Evolutionary conservation across 2,113 vertebrate species (phyloP), one percentile per base, ranked within the genome.

Genomic region (Tetrao urogallus): DNA sequence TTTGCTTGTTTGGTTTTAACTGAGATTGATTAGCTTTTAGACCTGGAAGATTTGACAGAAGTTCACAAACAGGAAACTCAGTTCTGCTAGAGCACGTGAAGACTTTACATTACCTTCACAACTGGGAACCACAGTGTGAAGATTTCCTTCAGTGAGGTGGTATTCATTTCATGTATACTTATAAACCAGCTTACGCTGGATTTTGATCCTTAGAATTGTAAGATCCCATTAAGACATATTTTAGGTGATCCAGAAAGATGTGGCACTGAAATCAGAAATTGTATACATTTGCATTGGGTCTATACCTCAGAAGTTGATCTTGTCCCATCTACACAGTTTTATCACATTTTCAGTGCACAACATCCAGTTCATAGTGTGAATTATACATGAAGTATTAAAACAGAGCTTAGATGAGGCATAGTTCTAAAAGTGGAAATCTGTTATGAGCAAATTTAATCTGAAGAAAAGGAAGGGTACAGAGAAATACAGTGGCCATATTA

Each of bases 301-400:
- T 87, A 5, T 34, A 28, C 16, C 84, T 54, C 18, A 43, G 22
- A 69, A 56, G 8, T 2, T 65, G 40, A 6, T 72, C 34, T 77
- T 78, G 22, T 50, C 13, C 5, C 4, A 3, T 32, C 22, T 65
- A 2, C 43, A 40, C 17, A 58, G 24, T 28, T 36, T n/a, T 61
- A 47, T 6, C n/a, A 34, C 13, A 21, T 20, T 10, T 34, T 60
- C 57, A 58, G 20, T 21, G 32, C 19, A 21, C 20, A 58, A n/a
- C 8, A 20, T n/a, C 13, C 0, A 0, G 17, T n/a, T 8, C 20
- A 13, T 27, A 77, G 56, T 6, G 6, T n/a, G 28, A 77, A 60
- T 74, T 76, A 40, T 40, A 58, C 17, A n/a, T 25, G 25, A 75
- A 69, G 5, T 40, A 71, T 48, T 3, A 3, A 89, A 86, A 27